Evolutionary conservation across 2,113 vertebrate genomes (phyloP), one percentile per base, ranked within the genome.

Genomic region (Rhinogobius similis): DNA sequence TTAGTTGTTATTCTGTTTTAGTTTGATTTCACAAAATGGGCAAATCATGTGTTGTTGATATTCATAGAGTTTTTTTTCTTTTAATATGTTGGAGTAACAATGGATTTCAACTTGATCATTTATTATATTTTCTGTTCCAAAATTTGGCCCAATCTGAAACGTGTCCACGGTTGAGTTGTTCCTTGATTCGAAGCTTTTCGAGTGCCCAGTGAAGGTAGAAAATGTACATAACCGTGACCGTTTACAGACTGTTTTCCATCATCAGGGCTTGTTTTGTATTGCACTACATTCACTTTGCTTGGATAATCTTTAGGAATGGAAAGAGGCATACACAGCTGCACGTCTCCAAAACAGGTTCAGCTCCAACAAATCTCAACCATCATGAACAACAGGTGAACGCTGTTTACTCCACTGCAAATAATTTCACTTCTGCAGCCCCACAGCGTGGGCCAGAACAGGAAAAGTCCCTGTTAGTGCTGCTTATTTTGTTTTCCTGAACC

Each of bases 331-430:
- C 39, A 62, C 14, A 1, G 61, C 27, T 61, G 71, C n/a, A 58
- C 61, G 75, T 80, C 72, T 89, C 79, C 79, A 38, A 73, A 82
- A 70, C 77, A 78, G 82, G 71, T 72, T 63, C 73, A 62, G 78
- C 82, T 78, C 84, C 50, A 85, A 70, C 82, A 75, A 83, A 84
- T 86, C 87, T 85, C 38, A 68, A 81, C 76, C 80, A 85, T 90
- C 86, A 88, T 72, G 77, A 90, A 75, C 87, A 89, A 89, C 90
- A 91, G 90, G 89, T 90, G 87, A 86, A 87, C 62, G 18, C 77
- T 39, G 46, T 74, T 85, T 68, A 72, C 81, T 82, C 75, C 55
- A 61, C 88, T 92, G 82, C 77, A 83, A 88, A 90, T 82, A 79
- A 77, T 89, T 88, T 85, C 78, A 72, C 79, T 88, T 90, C 84